Percentiles rank a stretch among this genome's conserved stretches.
phyloP scores from a whole-genome alignment of 2,113 vertebrate species.

The Cochlearius cochlearius region DNA sequence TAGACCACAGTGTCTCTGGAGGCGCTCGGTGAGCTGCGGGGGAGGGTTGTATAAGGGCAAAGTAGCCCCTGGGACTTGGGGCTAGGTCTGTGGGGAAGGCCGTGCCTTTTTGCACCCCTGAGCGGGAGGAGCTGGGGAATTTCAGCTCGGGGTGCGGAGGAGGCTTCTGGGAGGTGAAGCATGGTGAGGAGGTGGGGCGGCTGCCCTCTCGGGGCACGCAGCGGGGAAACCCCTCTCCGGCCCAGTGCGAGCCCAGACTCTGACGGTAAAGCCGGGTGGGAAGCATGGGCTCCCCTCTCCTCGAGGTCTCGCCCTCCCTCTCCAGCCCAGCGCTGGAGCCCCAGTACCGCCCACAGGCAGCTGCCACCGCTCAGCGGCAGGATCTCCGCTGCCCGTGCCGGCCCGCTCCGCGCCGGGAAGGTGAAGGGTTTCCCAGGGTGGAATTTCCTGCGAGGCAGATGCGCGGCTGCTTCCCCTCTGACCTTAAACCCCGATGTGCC shows the following conservation, averaged over 20 bases:
- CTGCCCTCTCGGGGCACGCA: neutral
- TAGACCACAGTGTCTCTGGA: neutral
- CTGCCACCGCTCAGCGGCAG: neutral
- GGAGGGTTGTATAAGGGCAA: neutral
- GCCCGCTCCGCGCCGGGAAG: neutral
- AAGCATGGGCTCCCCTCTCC: neutral
- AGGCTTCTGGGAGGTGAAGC: neutral
- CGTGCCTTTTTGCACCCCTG: rapidly evolving
- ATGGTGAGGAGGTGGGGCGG: neutral
- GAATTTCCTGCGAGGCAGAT: conserved; percentile 56
- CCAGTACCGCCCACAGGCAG: neutral
- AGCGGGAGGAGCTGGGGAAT: neutral
- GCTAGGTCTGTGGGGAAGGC: neutral
- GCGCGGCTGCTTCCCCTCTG: neutral
- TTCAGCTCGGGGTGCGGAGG: neutral
- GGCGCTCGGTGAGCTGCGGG: neutral
- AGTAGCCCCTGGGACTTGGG: neutral
- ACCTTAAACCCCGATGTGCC: conserved; percentile 45
- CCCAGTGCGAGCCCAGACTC: neutral
- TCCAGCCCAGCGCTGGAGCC: neutral
- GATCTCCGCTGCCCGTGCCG: neutral
- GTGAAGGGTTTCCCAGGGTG: conserved; percentile 44
- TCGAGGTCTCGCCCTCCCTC: neutral
- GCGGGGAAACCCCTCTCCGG: neutral
- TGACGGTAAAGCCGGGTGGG: neutral